Conservation (phyloP, 2,797 vertebrate species). For the Oreortyx pictus region DNA sequence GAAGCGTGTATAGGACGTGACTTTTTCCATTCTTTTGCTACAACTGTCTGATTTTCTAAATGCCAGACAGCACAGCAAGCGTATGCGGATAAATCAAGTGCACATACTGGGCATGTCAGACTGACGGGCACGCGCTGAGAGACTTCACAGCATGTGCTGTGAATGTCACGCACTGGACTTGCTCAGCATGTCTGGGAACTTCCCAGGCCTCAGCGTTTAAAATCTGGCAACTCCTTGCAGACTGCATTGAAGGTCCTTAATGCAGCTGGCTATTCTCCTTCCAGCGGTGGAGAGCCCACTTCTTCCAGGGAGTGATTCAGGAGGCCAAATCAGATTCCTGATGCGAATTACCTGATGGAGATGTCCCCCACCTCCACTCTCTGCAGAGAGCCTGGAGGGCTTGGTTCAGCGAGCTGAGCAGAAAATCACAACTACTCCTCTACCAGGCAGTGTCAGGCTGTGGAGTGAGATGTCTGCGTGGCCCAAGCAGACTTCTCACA, state of each 20-base stretch:
- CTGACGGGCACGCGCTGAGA: not conserved
- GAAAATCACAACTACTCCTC: not conserved
- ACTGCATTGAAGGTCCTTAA: not conserved
- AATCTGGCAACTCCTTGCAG: not conserved
- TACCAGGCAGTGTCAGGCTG: fast-evolving
- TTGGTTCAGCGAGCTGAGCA: not conserved
- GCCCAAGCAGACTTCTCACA: not conserved
- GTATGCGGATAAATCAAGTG: not conserved
- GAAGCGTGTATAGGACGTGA: not conserved
- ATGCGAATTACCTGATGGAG: not conserved
- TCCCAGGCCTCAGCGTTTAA: not conserved
- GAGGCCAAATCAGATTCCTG: not conserved
- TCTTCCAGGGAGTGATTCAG: slow-evolving; percentile 20
- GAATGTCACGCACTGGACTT: not conserved
- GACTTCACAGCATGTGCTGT: not conserved
- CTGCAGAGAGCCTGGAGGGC: not conserved
- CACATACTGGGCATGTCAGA: not conserved
- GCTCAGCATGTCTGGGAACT: not conserved
- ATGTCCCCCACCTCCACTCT: not conserved
- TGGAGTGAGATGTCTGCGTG: not conserved
- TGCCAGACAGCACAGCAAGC: fast-evolving
- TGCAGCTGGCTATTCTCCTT: not conserved
- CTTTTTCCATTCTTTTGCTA: slow-evolving; percentile 22
- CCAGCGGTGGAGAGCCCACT: fast-evolving
- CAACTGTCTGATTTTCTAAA: not conserved